These are phyloP conservation scores for Uloborus diversus DNA, from an alignment of 1,140 invertebrate genomes.

Conservation along the genomic window DNA sequence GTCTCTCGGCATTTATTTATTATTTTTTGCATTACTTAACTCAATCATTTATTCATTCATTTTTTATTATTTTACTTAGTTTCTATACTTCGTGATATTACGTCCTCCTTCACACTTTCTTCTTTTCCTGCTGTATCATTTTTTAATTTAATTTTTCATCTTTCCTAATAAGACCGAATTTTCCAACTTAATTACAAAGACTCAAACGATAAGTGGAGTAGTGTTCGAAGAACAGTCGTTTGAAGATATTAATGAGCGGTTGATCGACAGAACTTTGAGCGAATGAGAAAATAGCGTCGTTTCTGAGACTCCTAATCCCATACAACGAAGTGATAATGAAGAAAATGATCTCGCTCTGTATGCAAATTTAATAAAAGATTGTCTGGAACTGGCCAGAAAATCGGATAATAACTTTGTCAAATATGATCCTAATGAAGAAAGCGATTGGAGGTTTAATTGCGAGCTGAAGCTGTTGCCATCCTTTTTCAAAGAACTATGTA, in stretches of 20 bases:
- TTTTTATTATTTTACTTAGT: too few relatives aligned
- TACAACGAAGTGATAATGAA: not conserved
- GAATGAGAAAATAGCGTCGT: not conserved
- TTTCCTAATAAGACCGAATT: too few relatives aligned
- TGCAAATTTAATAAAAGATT: not conserved
- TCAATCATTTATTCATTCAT: too few relatives aligned
- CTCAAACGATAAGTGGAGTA: not conserved
- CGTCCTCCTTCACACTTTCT: too few relatives aligned
- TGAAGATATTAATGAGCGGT: not conserved
- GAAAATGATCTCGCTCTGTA: not conserved
- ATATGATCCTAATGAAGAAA: constrained; percentile 8
- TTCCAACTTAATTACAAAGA: not conserved
- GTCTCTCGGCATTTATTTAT: too few relatives aligned
- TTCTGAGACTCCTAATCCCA: not conserved
- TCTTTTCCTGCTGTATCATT: too few relatives aligned
- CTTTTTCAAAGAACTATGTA: not conserved
- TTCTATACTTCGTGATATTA: too few relatives aligned
- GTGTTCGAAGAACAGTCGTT: not conserved
- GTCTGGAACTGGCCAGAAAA: not conserved
- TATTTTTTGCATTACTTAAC: too few relatives aligned
- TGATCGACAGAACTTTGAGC: not conserved
- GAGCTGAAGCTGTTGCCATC: not conserved
- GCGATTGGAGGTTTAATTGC: not conserved
- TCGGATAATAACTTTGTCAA: not conserved
- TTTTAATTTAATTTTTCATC: too few relatives aligned